Evolutionary conservation across 53 echinoderm and acorn worm species (phyloP).

Genomic region (Holothuria leucospilota): DNA sequence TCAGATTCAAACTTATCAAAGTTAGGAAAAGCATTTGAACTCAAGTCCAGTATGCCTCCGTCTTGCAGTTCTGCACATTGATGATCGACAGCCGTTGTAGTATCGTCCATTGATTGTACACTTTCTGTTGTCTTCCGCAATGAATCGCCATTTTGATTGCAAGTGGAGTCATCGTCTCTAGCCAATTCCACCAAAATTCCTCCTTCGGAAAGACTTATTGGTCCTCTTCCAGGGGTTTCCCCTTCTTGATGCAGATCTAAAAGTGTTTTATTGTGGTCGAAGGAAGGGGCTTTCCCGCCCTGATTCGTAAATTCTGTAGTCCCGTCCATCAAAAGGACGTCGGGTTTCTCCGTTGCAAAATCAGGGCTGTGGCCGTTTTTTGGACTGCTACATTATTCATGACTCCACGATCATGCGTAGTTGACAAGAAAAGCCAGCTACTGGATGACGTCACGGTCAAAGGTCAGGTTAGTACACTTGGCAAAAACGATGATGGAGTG

Average conservation of each 20-base stretch:
- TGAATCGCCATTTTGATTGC: conserved; percentile 52
- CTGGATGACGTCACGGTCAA: conserved; percentile 8
- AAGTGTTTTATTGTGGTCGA: conserved; percentile 45
- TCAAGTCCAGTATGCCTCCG: conserved; percentile 19
- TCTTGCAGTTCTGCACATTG: conserved; percentile 7
- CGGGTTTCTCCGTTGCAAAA: conserved; percentile 92
- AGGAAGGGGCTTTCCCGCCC: conserved; percentile 73
- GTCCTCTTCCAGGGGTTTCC: conserved; percentile 29
- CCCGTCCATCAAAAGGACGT: conserved; percentile 92
- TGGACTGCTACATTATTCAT: conserved; percentile 24
- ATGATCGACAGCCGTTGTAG: conserved; percentile 10
- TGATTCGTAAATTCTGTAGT: conserved; percentile 83
- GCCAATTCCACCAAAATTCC: conserved; percentile 37
- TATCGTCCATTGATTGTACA: conserved; percentile 24
- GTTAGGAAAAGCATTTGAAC: conserved; percentile 16
- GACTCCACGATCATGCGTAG: neutral
- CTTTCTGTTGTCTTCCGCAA: conserved; percentile 40
- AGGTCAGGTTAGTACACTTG: conserved; percentile 38
- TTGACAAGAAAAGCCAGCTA: too few species aligned
- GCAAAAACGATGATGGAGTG: conserved; percentile 47
- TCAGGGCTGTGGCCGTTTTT: conserved; percentile 64
- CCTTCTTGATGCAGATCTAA: conserved; percentile 46
- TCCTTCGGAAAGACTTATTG: conserved; percentile 24
- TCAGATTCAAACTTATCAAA: conserved; percentile 26
- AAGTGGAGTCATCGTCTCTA: conserved; percentile 11